Conservation (phyloP, 92 coral and sea anemone species). For the Zoanthus solanderi region DNA sequence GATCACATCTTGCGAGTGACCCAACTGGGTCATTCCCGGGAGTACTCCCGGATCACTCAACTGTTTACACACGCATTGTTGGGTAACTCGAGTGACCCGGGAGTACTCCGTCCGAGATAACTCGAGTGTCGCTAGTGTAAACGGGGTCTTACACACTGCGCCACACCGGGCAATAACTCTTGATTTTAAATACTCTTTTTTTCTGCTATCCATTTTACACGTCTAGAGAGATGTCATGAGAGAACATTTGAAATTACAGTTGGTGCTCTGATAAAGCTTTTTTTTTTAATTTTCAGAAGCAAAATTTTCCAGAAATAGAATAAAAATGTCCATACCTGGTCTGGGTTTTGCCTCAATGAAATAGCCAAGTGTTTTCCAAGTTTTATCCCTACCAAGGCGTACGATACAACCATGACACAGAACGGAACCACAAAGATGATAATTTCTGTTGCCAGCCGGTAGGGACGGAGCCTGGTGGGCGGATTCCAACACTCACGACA, state of each 20-base stretch:
- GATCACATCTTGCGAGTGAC: too few species aligned
- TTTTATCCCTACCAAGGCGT: constrained; percentile 20
- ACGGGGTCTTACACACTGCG: too few species aligned
- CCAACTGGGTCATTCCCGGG: too few species aligned
- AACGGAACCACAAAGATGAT: constrained; percentile 29
- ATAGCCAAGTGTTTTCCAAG: constrained; percentile 4
- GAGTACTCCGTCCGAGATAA: too few species aligned
- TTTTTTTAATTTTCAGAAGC: not conserved
- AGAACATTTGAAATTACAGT: not conserved
- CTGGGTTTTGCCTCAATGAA: not conserved
- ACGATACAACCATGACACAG: constrained; percentile 31
- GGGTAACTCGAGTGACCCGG: too few species aligned
- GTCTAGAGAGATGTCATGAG: not conserved
- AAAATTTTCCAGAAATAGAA: not conserved
- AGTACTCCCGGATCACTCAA: too few species aligned
- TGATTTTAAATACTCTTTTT: too few species aligned
- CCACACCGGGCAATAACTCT: too few species aligned
- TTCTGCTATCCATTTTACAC: too few species aligned
- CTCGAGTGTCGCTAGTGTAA: too few species aligned
- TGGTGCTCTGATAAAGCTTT: too few species aligned
- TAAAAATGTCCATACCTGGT: constrained; percentile 12
- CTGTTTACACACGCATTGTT: too few species aligned
- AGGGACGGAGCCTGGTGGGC: constrained; percentile 2
- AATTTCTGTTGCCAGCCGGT: constrained; percentile 27
- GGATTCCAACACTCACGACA: constrained; percentile 42